Evolutionary conservation across 2,797 vertebrate genomes (phyloP), one percentile per base, ranked within the genome.

Genomic region (Leptoclinus maculatus): DNA sequence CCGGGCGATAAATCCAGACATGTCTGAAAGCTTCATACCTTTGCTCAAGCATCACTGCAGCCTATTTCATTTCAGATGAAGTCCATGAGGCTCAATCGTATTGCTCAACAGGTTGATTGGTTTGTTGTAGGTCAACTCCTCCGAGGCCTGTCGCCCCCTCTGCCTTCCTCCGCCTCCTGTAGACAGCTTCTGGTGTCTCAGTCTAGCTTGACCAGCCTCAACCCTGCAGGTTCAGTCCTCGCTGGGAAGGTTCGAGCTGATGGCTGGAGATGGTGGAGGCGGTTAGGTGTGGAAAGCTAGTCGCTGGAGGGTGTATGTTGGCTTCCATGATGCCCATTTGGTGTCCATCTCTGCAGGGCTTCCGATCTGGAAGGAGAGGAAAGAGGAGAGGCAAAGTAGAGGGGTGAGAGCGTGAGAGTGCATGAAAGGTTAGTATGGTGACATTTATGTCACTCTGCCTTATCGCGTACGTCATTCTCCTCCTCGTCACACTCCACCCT

Each of bases 391-490:
- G 73, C 29, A 85, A 74, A 89, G 84, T 21, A 80, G 65, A 83
- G 59, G 74, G 62, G 78, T 81, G 78, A 80, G 68, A 77, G 65
- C 56, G 79, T 19, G 23, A 75, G 87, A 90, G 84, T 80, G 88
- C 83, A 92, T 83, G 79, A 89, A 92, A 94, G 91, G 89, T 93
- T 92, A 91, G 89, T 85, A 80, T 66, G 86, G 86, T 92, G 93
- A 93, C 92, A 92, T 94, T 94, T 92, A 84, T 93, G 93, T 94
- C 93, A 91, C 87, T 93, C 89, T 88, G 83, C 89, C 87, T 94
- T 92, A 94, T 93, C 89, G 41, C 82, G 84, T 75, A 79, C 76
- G 89, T 93, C 91, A 89, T 85, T 94, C 93, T 90, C 76, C 75
- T 39, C 85, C 85, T 66, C 79, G 75, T 90, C 91, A 89, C 83